These are phyloP conservation scores for Oryzias dopingdopingensis DNA, from an alignment of 2,797 vertebrate genomes.

Conservation along the genomic window DNA sequence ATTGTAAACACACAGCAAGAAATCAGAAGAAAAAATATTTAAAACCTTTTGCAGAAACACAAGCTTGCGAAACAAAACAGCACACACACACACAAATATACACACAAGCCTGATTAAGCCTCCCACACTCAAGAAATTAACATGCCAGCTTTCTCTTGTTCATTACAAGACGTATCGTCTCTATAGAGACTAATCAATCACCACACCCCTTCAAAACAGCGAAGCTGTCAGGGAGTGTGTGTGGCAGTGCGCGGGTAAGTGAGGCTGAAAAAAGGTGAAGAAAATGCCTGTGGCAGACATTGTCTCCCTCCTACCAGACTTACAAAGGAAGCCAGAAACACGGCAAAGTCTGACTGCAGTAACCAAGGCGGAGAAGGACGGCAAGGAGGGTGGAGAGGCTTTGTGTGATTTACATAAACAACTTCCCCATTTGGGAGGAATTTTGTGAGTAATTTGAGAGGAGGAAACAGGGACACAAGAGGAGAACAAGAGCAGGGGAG, in stretches of 20 bases:
- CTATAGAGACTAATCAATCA: conserved; percentile 66
- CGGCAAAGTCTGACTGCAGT: conserved; percentile 43
- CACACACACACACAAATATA: conserved; percentile 13
- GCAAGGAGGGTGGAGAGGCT: conserved; percentile 1
- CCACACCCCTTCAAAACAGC: conserved; percentile 43
- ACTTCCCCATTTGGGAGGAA: conserved; percentile 40
- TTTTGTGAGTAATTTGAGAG: conserved; percentile 30
- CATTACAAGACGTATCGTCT: conserved; percentile 59
- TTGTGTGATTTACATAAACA: conserved; percentile 52
- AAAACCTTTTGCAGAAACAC: neutral
- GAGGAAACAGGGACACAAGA: conserved; percentile 19
- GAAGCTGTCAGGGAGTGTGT: conserved; percentile 40
- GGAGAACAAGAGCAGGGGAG: conserved; percentile 13
- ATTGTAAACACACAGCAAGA: too few relatives aligned
- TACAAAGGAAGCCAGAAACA: conserved; percentile 37
- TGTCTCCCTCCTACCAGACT: conserved; percentile 34
- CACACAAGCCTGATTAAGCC: conserved; percentile 16
- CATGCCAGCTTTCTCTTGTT: conserved; percentile 57
- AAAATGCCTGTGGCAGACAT: conserved; percentile 39
- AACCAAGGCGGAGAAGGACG: conserved; percentile 27
- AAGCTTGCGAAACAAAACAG: conserved; percentile 8
- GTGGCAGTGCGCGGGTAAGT: conserved; percentile 12
- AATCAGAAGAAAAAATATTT: neutral
- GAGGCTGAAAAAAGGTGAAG: conserved; percentile 15
- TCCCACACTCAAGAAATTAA: conserved; percentile 56